Base-by-base conservation (phyloP, 2,797 vertebrate genomes). In the Pogonophryne albipinna region DNA sequence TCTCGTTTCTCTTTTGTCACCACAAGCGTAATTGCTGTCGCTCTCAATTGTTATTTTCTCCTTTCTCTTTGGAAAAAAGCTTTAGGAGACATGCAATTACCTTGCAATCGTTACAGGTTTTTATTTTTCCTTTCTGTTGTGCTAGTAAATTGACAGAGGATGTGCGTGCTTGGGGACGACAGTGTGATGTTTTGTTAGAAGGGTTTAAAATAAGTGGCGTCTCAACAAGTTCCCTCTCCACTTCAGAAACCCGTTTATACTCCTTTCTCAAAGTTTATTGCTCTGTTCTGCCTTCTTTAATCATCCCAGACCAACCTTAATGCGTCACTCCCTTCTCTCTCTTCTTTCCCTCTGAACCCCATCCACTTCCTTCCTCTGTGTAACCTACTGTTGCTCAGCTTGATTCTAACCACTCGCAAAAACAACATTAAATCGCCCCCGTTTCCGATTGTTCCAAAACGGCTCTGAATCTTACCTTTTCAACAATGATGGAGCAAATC, bases 401-500 rank as follows among this genome's bases (percentile, higher is more conserved):
- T 27, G n/a, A 68, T 69, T 19, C 45, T 76, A 12, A 13, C 57
- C 42, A 31, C 72, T 58, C 79, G 59, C 72, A 62, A 13, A 82
- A 79, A 81, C 41, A 8, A 58, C 47, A 68, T 63, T 70, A 57
- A 79, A 79, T 75, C 59, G 65, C 47, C 14, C 50, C 46, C 23
- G 38, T 72, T 67, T 64, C 27, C 60, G 10, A 13, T 16, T 49
- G 50, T 59, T 58, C 63, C 23, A 68, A 78, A 79, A 83, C 27
- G 10, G 46, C 87, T 74, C 50, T 47, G 47, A 58, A 76, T 63
- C 60, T 46, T 31, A 77, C 77, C 46, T 57, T 16, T 60, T 52
- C 72, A 74, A 91, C 82, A 83, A 82, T 78, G 64, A 72, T 70
- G 60, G 63, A 63, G 76, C 51, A 81, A 89, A 94, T 93, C 86